These are phyloP conservation scores for Eilema griseolum DNA, from an alignment of 2,888 invertebrate genomes.

Conservation along the genomic window DNA sequence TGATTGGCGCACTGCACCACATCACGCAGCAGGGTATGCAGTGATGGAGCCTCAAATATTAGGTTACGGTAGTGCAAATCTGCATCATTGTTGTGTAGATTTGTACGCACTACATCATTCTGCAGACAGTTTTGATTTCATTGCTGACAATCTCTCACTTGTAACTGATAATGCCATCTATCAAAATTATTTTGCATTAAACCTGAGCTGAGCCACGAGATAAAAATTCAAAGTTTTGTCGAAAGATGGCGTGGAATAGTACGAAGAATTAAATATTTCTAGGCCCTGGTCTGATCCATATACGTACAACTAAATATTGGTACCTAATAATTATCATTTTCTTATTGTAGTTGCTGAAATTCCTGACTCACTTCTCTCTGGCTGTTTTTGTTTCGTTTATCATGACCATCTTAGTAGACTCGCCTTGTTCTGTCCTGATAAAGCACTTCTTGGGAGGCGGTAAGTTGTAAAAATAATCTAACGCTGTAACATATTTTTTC, in stretches of 20 bases:
- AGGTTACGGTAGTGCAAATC: no score
- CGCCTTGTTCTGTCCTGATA: slow-evolving; percentile 67
- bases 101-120: no score
- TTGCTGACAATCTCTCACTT: no score
- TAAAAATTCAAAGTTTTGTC: background rate
- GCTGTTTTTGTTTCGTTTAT: slow-evolving; percentile 62
- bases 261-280: background rate
- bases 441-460: slow-evolving; percentile 66
- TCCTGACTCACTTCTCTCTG: slow-evolving; percentile 58
- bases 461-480: no score
- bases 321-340: background rate
- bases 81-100: no score
- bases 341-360: slow-evolving; percentile 66
- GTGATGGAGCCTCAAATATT: no score
- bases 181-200: background rate
- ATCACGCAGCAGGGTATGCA: no score
- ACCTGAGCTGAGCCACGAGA: no score
- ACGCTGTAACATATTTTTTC: background rate
- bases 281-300: no score
- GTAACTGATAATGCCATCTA: slow-evolving; percentile 1
- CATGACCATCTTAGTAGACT: slow-evolving; percentile 66
- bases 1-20: no score
- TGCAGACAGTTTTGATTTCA: no score
- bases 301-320: no score
- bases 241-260: background rate